Percentiles rank a stretch among this genome's conserved stretches.
phyloP scores from a whole-genome alignment of 2,113 vertebrate species.

The Papio anubis region DNA sequence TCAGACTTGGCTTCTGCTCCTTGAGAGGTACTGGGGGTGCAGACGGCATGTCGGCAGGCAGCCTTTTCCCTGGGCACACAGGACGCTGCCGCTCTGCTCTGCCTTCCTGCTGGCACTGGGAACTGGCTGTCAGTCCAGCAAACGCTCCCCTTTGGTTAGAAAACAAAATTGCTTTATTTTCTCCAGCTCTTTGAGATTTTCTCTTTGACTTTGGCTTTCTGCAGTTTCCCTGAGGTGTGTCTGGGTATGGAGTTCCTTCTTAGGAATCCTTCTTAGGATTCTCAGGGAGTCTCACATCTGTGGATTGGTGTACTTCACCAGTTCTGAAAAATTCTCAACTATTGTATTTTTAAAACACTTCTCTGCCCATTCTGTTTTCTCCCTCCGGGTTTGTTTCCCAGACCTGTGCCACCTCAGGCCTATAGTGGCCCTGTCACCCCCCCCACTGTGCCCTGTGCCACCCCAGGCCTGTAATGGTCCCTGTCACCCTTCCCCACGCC shows the following conservation, averaged over 20 bases:
- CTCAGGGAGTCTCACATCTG: neutral
- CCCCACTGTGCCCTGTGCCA: neutral
- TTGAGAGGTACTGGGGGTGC: neutral
- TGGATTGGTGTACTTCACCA: neutral
- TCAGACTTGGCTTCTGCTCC: neutral
- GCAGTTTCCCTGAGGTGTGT: neutral
- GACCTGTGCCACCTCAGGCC: neutral
- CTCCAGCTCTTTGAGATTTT: neutral
- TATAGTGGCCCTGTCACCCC: neutral
- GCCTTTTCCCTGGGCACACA: rapidly evolving
- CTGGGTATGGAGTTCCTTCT: neutral
- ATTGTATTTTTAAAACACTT: neutral
- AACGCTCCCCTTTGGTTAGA: no score
- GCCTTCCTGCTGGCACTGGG: neutral
- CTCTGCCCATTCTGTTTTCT: neutral
- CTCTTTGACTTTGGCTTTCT: neutral
- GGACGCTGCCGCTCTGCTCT: rapidly evolving
- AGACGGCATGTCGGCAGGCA: rapidly evolving
- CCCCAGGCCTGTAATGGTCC: neutral
- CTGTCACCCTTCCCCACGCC: neutral
- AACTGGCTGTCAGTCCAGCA: rapidly evolving
- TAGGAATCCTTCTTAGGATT: neutral
- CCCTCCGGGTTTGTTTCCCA: neutral
- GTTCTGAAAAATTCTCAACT: neutral
- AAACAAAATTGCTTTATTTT: neutral